Conservation (phyloP, 2,113 vertebrate species). For the Cryptomyrus ogoouensis region DNA sequence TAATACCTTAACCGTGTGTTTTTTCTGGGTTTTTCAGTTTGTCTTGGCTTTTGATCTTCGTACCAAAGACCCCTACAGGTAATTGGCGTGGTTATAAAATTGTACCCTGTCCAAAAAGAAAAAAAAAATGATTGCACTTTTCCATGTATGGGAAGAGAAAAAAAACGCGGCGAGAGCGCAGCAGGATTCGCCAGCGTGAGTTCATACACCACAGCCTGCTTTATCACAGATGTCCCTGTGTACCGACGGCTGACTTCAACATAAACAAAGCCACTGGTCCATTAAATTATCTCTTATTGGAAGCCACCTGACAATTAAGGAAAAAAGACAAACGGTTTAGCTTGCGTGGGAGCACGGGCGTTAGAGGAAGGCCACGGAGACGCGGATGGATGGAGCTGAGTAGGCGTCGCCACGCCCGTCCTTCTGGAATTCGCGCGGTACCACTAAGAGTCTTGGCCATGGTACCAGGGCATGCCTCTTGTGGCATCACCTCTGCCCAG, state of each 20-base stretch:
- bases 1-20: not conserved
- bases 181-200: not conserved
- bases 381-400: not conserved
- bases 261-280: conserved; percentile 59
- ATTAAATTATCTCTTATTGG: conserved; percentile 64
- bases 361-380: not conserved
- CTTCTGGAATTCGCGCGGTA: not conserved
- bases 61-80: not conserved
- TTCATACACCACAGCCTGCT: conserved; percentile 1
- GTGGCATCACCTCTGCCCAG: not conserved
- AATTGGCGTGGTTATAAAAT: not conserved
- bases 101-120: not conserved
- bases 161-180: not conserved
- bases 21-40: not conserved
- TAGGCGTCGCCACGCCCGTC: not conserved
- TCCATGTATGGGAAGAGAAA: not conserved
- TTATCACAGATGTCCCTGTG: conserved; percentile 55
- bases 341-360: not conserved
- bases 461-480: not conserved
- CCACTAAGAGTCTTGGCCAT: not conserved
- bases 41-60: conserved; percentile 9
- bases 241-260: conserved; percentile 54
- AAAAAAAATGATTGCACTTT: conserved; percentile 1
- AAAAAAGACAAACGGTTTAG: not conserved
- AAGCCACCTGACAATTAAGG: conserved; percentile 59